Conservation (phyloP, 2,888 invertebrate species). For the Apocheima hispidaria region DNA sequence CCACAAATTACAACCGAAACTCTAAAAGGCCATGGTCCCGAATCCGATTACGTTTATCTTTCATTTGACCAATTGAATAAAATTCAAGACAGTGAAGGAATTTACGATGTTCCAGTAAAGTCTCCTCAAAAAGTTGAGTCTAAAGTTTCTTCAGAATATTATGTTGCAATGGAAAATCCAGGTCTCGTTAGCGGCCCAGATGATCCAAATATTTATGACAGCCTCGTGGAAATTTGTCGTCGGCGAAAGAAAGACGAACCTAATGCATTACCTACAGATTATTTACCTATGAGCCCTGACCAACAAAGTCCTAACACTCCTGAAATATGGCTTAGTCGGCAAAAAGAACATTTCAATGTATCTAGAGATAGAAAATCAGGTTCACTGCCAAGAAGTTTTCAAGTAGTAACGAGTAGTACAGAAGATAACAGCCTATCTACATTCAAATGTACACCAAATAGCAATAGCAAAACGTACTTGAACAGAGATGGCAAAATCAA, state of each 20-base stretch:
- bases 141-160: constrained; percentile 60
- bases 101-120: constrained; percentile 77
- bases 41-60: constrained; percentile 83
- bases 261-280: constrained; percentile 63
- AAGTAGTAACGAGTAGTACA: constrained; percentile 86
- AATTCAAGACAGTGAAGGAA: constrained; percentile 65
- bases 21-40: constrained; percentile 68
- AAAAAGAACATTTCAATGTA: constrained; percentile 89
- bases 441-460: constrained; percentile 77
- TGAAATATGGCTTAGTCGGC: constrained; percentile 90
- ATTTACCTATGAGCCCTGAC: constrained; percentile 77
- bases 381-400: constrained; percentile 92
- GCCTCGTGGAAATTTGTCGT: constrained; percentile 73
- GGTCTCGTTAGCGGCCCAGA: constrained; percentile 45
- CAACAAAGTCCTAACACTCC: constrained; percentile 87
- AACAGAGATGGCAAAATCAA: constrained; percentile 87
- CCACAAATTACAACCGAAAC: constrained; percentile 49
- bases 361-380: constrained; percentile 90
- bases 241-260: constrained; percentile 70
- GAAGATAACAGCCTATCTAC: constrained; percentile 75
- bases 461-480: constrained; percentile 82
- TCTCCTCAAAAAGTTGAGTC: constrained; percentile 67
- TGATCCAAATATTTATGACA: constrained; percentile 74
- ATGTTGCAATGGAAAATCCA: constrained; percentile 72
- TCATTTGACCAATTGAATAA: constrained; percentile 76